Base-by-base conservation (phyloP, 2,113 vertebrate species). In the Electrona antarctica region DNA sequence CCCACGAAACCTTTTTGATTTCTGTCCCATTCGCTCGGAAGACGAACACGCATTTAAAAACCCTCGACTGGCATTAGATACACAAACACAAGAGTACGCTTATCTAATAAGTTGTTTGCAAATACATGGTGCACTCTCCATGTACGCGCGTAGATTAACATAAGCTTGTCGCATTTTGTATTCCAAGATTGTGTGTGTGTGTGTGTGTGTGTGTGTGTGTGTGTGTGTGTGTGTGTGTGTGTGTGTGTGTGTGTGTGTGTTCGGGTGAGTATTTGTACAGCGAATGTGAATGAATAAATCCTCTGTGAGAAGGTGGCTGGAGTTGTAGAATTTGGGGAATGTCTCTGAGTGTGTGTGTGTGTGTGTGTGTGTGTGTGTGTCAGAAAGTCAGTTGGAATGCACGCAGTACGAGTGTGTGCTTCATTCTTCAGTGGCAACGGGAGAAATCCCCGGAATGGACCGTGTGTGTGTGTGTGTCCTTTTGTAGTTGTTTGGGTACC, bases 61-160 rank as follows among this genome's bases (percentile, higher is more conserved):
- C 77, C 66, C 65, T 67, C 62, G 82, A 87, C 81, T 85, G 85
- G 80, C 83, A 83, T 21, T 81, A 21, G 63, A 81, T 29, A 77
- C 46, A 73, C 15, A 79, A 8, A 81, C 41, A 77, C 64, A 73
- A 21, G 46, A 15, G 69, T 8, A 71, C 57, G 69, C 2, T 51
- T n/a, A 60, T 47, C 69, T 56, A 45, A 49, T 28, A 47, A 58
- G 9, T 4, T 60, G 41, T 41, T 55, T 15, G 50, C 60, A 55
- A 71, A 83, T 66, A 80, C 4, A 13, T 57, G 58, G 47, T 60
- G 54, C 77, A 64, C 33, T 67, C 60, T 73, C 33, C 1, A 33
- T 60, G 55, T 51, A 67, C 69, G 75, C 69, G 75, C 57, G 64
- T 58, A 63, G 67, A 77, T 77, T 67, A 82, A 73, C 61, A 67